Evolutionary conservation across 2,888 invertebrate genomes (phyloP).

Genomic region (Metacarcinus magister): DNA sequence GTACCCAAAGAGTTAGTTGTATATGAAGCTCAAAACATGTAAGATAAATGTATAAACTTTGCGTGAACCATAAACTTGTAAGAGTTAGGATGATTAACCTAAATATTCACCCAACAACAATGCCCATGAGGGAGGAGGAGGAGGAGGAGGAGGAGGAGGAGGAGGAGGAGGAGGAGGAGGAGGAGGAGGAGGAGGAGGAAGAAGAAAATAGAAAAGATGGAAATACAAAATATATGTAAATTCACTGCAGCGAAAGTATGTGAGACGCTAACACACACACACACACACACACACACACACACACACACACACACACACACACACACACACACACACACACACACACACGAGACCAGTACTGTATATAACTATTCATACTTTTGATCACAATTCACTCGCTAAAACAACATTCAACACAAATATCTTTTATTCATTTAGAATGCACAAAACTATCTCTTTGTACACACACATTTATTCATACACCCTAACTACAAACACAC

Average conservation of each 20-base stretch:
- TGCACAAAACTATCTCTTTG: background rate
- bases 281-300: too few species aligned
- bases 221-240: too few species aligned
- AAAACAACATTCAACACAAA: background rate
- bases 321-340: slow-evolving; percentile 2
- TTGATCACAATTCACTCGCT: background rate
- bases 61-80: background rate
- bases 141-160: too few species aligned
- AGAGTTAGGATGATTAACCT: slow-evolving; percentile 28
- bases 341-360: background rate
- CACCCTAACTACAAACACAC: too few species aligned
- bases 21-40: too few species aligned
- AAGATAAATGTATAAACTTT: background rate
- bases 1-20: too few species aligned
- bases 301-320: background rate
- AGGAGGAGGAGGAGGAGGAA: too few species aligned
- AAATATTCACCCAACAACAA: slow-evolving; percentile 23
- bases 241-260: too few species aligned
- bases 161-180: too few species aligned
- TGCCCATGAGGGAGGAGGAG: background rate
- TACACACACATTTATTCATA: background rate
- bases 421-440: background rate
- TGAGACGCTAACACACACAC: background rate
- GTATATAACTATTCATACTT: background rate
- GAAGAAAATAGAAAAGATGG: too few species aligned